Conservation (phyloP, 2,797 vertebrate species). For the Distichodus sexfasciatus region DNA sequence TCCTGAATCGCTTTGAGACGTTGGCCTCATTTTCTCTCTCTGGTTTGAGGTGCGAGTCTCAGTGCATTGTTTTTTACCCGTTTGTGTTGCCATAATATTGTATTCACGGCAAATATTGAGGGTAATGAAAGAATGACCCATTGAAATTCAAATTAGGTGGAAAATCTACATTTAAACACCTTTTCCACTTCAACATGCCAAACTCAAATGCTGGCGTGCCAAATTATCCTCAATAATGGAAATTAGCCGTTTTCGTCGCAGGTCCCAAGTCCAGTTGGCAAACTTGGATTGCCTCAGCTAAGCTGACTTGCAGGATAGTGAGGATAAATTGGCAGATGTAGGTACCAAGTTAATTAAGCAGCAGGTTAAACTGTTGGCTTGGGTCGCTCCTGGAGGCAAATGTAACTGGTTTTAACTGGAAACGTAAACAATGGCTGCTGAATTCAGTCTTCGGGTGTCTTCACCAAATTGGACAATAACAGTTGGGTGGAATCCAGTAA, state of each 20-base stretch:
- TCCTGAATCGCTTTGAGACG: background rate
- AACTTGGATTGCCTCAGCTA: background rate
- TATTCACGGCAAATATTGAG: background rate
- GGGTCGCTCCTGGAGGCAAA: background rate
- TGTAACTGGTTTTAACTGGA: background rate
- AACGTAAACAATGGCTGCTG: background rate
- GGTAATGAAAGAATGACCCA: conserved; percentile 5
- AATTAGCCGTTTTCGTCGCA: background rate
- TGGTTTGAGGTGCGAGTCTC: background rate
- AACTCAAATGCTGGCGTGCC: background rate
- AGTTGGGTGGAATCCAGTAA: no score
- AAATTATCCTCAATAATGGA: conserved; percentile 19
- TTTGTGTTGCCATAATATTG: background rate
- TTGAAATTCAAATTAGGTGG: conserved; percentile 16
- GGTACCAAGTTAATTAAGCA: conserved; percentile 24
- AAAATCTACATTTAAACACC: conserved; percentile 18
- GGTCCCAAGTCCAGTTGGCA: conserved; percentile 33
- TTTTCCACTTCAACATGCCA: background rate
- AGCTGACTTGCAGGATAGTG: conserved; percentile 13
- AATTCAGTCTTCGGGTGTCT: no score
- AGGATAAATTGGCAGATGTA: conserved; percentile 9
- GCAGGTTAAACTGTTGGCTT: conserved; percentile 22
- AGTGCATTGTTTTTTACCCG: background rate
- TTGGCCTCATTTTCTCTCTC: background rate
- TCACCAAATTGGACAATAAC: no score